Base-by-base conservation (phyloP, 2,888 invertebrate genomes). In the Chalcis sispes region DNA sequence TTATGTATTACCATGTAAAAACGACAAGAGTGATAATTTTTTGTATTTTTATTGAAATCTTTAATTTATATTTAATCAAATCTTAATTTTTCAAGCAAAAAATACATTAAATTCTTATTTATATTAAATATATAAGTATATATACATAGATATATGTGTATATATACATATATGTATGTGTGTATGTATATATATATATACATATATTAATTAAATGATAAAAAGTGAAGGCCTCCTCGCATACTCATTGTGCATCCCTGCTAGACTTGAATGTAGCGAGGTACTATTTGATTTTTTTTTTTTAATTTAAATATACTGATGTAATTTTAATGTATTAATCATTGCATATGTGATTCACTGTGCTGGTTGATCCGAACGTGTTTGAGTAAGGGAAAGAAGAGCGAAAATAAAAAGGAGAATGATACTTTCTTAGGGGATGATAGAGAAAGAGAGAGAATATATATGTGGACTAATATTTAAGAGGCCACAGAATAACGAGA, bases 211-310 rank as follows among this genome's bases (percentile, higher is more conserved):
- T 23, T 36, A 50, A 54, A 29, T 32, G 25, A 32, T 20, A n/a
- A 8, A 59, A 52, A 58, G 48, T 59, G 4, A 73, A 73, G 80
- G 83, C 83, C 80, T 87, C 84, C 85, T 88, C 87, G 88, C 88
- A 88, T 88, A 88, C 85, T 88, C 88, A 88, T 88, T 88, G 88
- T 88, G 88, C 88, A 88, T 88, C 87, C 87, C 87, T 83, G 72
- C 72, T 75, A 72, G 81, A 84, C 79, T 83, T 81, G 81, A 83
- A 80, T 75, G 84, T 85, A 86, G 85, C 86, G 84, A 87, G 85
- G 85, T 86, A 83, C 83, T 54, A 58, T 70, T 72, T 69, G 72
- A 58, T 32, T 62, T 65, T 58, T 67, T 65, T 65, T 72, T 74
- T 46, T 23, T 25, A 40, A 54, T 72, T 74, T 75, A n/a, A 56